Percentiles rank a stretch among this genome's conserved stretches.
Evolutionary conservation across 2,888 invertebrate species (phyloP).

Genomic region (Idaea dimidiata): DNA sequence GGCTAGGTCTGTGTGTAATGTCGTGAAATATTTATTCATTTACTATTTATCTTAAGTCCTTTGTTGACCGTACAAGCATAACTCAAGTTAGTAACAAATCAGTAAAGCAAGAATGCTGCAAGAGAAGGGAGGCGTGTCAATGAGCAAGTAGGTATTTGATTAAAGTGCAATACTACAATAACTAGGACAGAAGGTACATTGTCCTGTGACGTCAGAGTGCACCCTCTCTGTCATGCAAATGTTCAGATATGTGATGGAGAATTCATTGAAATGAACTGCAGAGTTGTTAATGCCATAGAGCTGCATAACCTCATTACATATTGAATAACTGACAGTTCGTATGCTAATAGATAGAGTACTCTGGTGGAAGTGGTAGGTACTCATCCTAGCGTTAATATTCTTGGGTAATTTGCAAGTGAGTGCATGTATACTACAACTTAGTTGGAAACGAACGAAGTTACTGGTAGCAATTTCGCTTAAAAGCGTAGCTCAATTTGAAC

Average conservation of each 20-base stretch:
- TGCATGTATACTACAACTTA: neutral
- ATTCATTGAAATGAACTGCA: constrained; percentile 44
- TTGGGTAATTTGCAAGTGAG: neutral
- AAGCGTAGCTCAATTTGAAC: neutral
- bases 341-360: neutral
- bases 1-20: too few species aligned
- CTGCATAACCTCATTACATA: constrained; percentile 14
- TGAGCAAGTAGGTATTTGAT: constrained; percentile 23
- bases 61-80: too few species aligned
- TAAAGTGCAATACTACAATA: constrained; percentile 31
- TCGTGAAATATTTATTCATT: too few species aligned
- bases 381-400: neutral
- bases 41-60: too few species aligned
- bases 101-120: constrained; percentile 1
- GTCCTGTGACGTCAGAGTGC: constrained; percentile 52
- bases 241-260: constrained; percentile 36
- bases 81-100: constrained; percentile 7
- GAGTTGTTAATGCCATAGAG: constrained; percentile 19
- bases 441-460: neutral
- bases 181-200: constrained; percentile 35
- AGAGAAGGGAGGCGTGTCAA: neutral
- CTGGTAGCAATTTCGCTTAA: neutral
- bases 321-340: neutral
- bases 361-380: neutral
- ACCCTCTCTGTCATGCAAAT: constrained; percentile 37